Percentiles rank a stretch among this genome's conserved stretches.
These are phyloP conservation scores for Sminthopsis crassicaudata DNA, from an alignment of 2,113 vertebrate genomes.

Conservation along the genomic window DNA sequence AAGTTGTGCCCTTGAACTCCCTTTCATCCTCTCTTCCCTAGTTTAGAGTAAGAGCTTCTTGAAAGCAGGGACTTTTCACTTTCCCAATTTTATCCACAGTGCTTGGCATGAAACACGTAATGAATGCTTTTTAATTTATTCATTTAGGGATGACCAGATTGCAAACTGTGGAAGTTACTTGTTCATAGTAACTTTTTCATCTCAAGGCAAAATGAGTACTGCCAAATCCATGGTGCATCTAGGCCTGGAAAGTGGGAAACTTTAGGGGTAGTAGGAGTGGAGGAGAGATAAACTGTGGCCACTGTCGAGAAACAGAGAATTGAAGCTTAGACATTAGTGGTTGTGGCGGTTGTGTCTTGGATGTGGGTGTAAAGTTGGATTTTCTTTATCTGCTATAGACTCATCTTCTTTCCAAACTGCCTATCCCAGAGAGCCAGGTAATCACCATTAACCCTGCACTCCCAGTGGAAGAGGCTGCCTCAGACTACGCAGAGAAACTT, in stretches of 20 bases:
- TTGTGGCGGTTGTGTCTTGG: not conserved
- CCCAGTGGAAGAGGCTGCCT: conserved; percentile 88
- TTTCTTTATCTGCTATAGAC: conserved; percentile 76
- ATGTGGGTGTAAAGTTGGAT: not conserved
- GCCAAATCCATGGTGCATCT: not conserved
- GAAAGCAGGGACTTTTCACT: not conserved
- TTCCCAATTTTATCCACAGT: not conserved
- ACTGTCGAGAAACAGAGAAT: not conserved
- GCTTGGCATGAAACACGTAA: not conserved
- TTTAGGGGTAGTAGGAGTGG: not conserved
- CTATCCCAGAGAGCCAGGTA: conserved; percentile 86
- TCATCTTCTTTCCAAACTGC: conserved; percentile 88
- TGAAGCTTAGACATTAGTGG: not conserved
- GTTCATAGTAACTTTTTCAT: not conserved
- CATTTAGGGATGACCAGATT: not conserved
- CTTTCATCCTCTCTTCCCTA: not conserved
- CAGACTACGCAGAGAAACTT: conserved; percentile 89
- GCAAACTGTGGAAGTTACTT: not conserved
- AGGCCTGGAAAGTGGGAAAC: not conserved
- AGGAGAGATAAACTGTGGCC: not conserved
- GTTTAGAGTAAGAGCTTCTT: not conserved
- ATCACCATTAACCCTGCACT: conserved; percentile 86
- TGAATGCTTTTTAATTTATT: not conserved
- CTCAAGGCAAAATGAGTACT: not conserved
- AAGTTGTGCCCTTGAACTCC: not conserved